phyloP scores from a whole-genome alignment of 2,888 invertebrate species.

The Ophioninae sp. region DNA sequence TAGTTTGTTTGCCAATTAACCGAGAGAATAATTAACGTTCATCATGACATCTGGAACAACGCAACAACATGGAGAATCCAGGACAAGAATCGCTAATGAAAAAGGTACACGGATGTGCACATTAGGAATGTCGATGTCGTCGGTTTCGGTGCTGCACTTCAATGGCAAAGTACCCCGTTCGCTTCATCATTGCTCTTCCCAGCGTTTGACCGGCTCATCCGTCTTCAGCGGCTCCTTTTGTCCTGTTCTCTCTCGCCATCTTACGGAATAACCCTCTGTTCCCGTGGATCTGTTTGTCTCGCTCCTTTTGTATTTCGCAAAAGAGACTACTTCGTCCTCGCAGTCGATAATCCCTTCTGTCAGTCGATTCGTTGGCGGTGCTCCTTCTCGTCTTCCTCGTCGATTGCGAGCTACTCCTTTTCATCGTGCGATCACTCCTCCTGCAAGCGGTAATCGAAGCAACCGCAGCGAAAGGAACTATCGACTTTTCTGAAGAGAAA shows the following conservation, averaged over 20 bases:
- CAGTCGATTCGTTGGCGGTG: conserved; percentile 17
- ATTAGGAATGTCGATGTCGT: not conserved
- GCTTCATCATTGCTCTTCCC: not conserved
- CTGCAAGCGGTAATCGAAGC: conserved; percentile 28
- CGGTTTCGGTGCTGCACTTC: not conserved
- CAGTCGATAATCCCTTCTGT: conserved; percentile 38
- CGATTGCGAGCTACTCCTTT: conserved; percentile 24
- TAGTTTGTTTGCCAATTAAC: too few relatives aligned
- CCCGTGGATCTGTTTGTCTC: not conserved
- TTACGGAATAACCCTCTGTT: conserved; percentile 8
- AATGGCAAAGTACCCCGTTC: not conserved
- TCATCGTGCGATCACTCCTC: conserved; percentile 48
- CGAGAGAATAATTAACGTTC: too few relatives aligned
- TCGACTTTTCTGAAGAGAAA: conserved; percentile 39
- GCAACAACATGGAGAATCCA: not conserved
- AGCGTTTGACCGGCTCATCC: not conserved
- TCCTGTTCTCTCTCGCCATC: not conserved
- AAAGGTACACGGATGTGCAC: not conserved
- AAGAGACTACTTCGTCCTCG: conserved; percentile 7
- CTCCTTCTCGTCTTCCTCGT: not conserved
- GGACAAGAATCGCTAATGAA: not conserved
- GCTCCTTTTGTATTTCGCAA: not conserved
- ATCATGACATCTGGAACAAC: not conserved
- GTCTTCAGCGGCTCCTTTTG: not conserved
- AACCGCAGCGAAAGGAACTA: conserved; percentile 22